Conservation (phyloP, 2,113 vertebrate genomes). For the Tachysurus fulvidraco region DNA sequence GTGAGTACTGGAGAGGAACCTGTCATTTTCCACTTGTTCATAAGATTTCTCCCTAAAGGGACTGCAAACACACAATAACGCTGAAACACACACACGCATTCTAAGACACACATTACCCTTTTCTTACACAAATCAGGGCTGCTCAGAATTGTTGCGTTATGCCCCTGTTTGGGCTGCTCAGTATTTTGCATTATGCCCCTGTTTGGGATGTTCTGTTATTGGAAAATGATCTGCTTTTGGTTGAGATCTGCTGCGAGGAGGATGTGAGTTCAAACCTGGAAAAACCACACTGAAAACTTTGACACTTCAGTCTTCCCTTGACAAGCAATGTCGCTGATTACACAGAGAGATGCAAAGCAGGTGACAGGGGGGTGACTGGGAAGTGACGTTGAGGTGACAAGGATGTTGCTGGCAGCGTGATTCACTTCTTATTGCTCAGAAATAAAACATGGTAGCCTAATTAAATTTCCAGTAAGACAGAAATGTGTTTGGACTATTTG, state of each 20-base stretch:
- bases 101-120: neutral
- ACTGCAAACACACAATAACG: neutral
- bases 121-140: neutral
- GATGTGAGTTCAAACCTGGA: neutral
- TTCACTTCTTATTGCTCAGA: neutral
- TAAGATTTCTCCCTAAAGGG: slow-evolving; percentile 41
- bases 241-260: neutral
- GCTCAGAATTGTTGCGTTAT: neutral
- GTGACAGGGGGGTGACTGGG: neutral
- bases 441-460: neutral
- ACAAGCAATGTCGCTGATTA: neutral
- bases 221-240: neutral
- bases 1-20: slow-evolving; percentile 54
- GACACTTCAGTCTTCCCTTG: neutral
- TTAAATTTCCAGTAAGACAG: slow-evolving; percentile 15
- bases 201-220: neutral
- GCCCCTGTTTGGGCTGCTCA: neutral
- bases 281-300: neutral
- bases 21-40: slow-evolving; percentile 65
- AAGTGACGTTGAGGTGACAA: neutral
- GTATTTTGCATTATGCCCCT: neutral
- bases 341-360: neutral
- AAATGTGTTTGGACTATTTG: slow-evolving; percentile 28
- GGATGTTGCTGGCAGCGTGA: neutral
- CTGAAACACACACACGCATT: neutral